Evolutionary conservation across 2,888 invertebrate species (phyloP).

Genomic region (Charanyca ferruginea): DNA sequence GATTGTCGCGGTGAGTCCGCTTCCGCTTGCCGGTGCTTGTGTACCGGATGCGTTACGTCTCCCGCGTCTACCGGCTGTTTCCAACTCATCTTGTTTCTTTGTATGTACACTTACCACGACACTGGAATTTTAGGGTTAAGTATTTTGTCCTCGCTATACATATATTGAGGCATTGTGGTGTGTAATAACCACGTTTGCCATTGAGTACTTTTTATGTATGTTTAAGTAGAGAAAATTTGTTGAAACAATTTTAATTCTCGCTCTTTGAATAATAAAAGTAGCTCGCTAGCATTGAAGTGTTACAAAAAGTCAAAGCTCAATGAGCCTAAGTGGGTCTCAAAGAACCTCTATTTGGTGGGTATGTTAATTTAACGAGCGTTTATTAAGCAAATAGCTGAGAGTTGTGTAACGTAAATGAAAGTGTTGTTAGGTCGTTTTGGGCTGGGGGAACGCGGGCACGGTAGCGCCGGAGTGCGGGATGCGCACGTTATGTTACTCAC

Average conservation of each 20-base stretch:
- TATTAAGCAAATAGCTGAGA: slow-evolving; percentile 76
- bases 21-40: slow-evolving; percentile 77
- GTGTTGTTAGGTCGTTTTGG: slow-evolving; percentile 71
- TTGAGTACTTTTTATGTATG: slow-evolving; percentile 23
- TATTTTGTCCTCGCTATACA: slow-evolving; percentile 63
- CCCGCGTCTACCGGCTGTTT: slow-evolving; percentile 72
- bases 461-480: slow-evolving; percentile 50
- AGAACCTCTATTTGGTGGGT: slow-evolving; percentile 70
- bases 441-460: slow-evolving; percentile 6
- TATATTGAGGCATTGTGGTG: slow-evolving; percentile 38
- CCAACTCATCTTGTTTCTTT: slow-evolving; percentile 77
- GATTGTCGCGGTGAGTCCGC: slow-evolving; percentile 76
- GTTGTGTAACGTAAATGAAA: slow-evolving; percentile 74
- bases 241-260: slow-evolving; percentile 36
- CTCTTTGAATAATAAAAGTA: slow-evolving; percentile 51
- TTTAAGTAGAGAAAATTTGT: slow-evolving; percentile 31
- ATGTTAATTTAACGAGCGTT: slow-evolving; percentile 77
- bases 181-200: slow-evolving; percentile 14
- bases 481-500: slow-evolving; percentile 67
- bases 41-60: slow-evolving; percentile 78
- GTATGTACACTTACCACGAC: slow-evolving; percentile 71
- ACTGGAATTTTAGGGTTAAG: slow-evolving; percentile 67
- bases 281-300: slow-evolving; percentile 33
- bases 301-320: slow-evolving; percentile 60
- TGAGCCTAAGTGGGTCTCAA: slow-evolving; percentile 60